Evolutionary conservation across 2,888 invertebrate species (phyloP).

Genomic region (Andrena minutula): DNA sequence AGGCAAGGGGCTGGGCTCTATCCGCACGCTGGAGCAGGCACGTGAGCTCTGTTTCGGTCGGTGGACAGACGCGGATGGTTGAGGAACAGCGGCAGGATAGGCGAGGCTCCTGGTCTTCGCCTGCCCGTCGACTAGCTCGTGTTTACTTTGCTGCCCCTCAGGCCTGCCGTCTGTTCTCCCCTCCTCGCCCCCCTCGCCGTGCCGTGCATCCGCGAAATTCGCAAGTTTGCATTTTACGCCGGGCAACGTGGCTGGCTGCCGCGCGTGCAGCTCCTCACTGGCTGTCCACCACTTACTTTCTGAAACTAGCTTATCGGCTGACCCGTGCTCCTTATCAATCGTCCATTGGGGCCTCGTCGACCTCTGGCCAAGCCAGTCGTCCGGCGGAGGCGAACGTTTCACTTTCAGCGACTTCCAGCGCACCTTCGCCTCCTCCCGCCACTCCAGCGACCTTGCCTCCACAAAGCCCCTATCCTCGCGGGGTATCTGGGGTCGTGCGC

Average conservation of each 20-base stretch:
- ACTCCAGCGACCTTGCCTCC: slow-evolving; percentile 29
- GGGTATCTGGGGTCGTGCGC: neutral
- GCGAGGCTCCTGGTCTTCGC: slow-evolving; percentile 6
- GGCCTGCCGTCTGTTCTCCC: slow-evolving; percentile 23
- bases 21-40: neutral
- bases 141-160: slow-evolving; percentile 57
- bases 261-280: slow-evolving; percentile 50
- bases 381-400: slow-evolving; percentile 77
- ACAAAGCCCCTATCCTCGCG: neutral
- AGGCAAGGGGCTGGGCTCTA: neutral
- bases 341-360: slow-evolving; percentile 45
- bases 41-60: neutral
- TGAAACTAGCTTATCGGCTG: slow-evolving; percentile 60
- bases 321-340: slow-evolving; percentile 63
- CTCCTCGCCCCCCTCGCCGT: slow-evolving; percentile 36
- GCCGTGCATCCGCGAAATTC: slow-evolving; percentile 65
- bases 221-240: slow-evolving; percentile 77
- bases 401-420: slow-evolving; percentile 57
- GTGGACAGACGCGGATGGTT: neutral
- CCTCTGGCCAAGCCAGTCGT: slow-evolving; percentile 60
- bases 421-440: slow-evolving; percentile 22
- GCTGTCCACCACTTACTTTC: slow-evolving; percentile 35
- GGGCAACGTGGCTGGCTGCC: slow-evolving; percentile 36
- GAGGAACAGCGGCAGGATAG: neutral
- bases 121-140: slow-evolving; percentile 46